Evolutionary conservation across 92 coral and sea anemone species (phyloP), one percentile per base, ranked within the genome.

Genomic region (Metridium senile): DNA sequence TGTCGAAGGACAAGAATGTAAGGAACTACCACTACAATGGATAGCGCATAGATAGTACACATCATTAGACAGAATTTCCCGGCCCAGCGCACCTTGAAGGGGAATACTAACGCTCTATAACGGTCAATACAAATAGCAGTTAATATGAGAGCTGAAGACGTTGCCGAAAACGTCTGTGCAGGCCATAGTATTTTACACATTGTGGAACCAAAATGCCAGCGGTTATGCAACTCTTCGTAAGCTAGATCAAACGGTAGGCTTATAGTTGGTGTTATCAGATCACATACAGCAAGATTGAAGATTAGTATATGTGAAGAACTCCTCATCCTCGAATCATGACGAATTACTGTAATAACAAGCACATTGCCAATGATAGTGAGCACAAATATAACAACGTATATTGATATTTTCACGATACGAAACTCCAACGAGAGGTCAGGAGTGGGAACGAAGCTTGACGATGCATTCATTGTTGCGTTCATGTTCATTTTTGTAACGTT

Each of bases 201-300:
- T 2, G 68, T 77, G 0, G 71, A 49, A 22, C 97, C 89, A 74
- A 89, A 84, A 46, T 69, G 71, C 97, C 97, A 93, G 28, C 39
- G 49, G 62, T 73, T 56, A 6, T 61, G 63, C 26, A 63, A 31
- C 32, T 86, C 87, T n/a, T 89, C 92, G 31, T 85, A 76, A 9
- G 89, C 85, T 28, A 90, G 59, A 47, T 93, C 97, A 43, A 89
- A 76, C 0, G 97, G 97, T n/a, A 93, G 85, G 78, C 93, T 93
- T 57, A 87, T 67, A 9, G 87, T 71, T 31, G 94, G 92, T 43
- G 92, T 83, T 52, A 81, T n/a, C 19, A 86, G 82, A 66, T 93
- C 97, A 58, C 97, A 93, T 13, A 86, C 21, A 11, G 97, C 94
- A 33, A 93, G 79, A 79, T 89, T 85, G 1, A 90, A 82, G 2